A percentile compares a stretch with the other conserved stretches of the same genome.
Conservation (phyloP, 2,888 invertebrate species). For the Trissolcus brochymenae region DNA sequence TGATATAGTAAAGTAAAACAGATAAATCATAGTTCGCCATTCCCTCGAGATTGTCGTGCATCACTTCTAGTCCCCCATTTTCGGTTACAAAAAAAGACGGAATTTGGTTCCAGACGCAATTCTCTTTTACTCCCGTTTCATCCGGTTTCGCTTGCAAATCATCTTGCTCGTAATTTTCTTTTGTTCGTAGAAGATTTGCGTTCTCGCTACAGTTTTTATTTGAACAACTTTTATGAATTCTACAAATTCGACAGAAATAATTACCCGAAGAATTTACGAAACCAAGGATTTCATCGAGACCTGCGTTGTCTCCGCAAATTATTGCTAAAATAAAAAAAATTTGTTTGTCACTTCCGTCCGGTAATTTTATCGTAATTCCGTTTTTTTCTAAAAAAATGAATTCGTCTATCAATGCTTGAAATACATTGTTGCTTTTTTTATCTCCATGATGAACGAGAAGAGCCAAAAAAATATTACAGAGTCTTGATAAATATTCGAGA, state of each 20-base stretch:
- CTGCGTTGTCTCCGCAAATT: background rate
- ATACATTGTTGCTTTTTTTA: background rate
- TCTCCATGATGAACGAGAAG: background rate
- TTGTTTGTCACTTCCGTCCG: background rate
- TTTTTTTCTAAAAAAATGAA: background rate
- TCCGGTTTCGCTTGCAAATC: background rate
- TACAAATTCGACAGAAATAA: background rate
- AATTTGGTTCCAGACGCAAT: background rate
- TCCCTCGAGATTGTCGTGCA: background rate
- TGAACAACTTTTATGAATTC: background rate
- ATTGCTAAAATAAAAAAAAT: background rate
- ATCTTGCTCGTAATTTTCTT: background rate
- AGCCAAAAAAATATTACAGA: background rate
- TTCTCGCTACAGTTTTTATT: background rate
- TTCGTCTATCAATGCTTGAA: background rate
- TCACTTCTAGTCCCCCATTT: background rate
- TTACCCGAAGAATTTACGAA: background rate
- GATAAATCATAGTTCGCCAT: background rate
- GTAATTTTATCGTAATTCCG: background rate
- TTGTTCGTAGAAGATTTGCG: background rate
- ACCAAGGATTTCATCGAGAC: background rate
- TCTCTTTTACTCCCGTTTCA: background rate
- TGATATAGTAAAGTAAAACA: background rate
- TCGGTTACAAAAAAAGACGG: background rate
- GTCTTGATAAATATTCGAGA: background rate